Base-by-base conservation (phyloP, 2,888 invertebrate species). In the Cryptus viduatorius region DNA sequence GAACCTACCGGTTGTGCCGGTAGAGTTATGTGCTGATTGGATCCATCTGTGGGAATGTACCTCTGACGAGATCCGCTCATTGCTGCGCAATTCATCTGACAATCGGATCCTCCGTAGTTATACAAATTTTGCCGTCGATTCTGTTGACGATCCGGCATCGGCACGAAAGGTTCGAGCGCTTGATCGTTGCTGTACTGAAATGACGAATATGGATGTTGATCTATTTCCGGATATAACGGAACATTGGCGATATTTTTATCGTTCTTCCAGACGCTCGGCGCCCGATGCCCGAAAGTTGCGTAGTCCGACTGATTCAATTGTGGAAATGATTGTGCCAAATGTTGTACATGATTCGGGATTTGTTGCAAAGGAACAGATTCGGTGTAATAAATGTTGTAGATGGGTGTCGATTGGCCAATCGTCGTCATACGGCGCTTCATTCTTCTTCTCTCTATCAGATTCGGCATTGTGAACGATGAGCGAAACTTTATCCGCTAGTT, bases 311-410 rank as follows among this genome's bases (percentile, higher is more conserved):
- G 84, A 31, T 59, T 44, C 10, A 83, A 14, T 79, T 79, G 86
- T 19, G 87, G 85, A 44, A 77, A 81, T 3, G 84, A 78, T 83
- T 73, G 82, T 5, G 80, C 48, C 46, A 79, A 37, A 67, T 86
- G 82, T 48, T 82, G 81, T 16, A 79, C 46, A 56, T 73, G 44
- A 53, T 77, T 80, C 5, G 87, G 84, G 59, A 84, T 8, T 44
- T 84, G 80, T 53, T 71, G 80, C 31, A 77, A n/a, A 0, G 87
- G 80, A 65, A 86, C 65, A 8, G 84, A 56, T 37, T 86, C 85
- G 14, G 82, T 84, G 31, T 81, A 87, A 82, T 84, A 87, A 82
- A 87, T 85, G 71, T 87, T 87, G 76, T 87, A 87, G 61, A 87
- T 59, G 7, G 85, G 85, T n/a, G 83, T 5, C 59, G 59, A 56